Conservation (phyloP, 2,888 invertebrate species). For the Sepioteuthis lessoniana region DNA sequence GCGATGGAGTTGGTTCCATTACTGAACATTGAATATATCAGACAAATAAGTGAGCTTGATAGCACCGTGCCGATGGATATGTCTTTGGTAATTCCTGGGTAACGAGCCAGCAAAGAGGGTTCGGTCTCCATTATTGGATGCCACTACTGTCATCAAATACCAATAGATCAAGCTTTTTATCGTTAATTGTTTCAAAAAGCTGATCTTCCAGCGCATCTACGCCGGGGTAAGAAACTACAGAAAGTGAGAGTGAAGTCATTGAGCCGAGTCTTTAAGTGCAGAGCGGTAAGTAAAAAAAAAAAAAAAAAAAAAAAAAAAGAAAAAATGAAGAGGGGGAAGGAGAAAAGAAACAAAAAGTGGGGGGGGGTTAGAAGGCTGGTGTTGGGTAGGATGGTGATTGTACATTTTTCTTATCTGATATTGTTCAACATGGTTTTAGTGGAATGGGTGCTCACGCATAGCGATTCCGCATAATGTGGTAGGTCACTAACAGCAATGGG, state of each 20-base stretch:
- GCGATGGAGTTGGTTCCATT: background rate
- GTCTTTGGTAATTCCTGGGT: conserved; percentile 33
- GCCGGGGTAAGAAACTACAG: background rate
- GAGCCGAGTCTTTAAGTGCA: background rate
- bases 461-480: no score
- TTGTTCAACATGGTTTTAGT: background rate
- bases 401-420: no score
- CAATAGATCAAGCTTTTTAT: conserved; percentile 33
- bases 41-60: background rate
- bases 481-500: no score
- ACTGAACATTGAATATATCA: background rate
- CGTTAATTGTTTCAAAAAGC: conserved; percentile 33
- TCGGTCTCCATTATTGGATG: background rate
- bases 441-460: background rate
- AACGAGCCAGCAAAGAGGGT: background rate
- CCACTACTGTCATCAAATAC: background rate
- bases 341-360: no score
- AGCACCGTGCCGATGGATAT: background rate
- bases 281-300: background rate
- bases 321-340: background rate
- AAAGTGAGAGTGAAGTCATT: background rate
- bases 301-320: background rate
- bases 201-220: background rate
- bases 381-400: background rate
- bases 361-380: no score